Percentiles rank a stretch among this genome's conserved stretches.
These are phyloP conservation scores for Ligdia adustata DNA, from an alignment of 2,888 invertebrate genomes.

Conservation along the genomic window DNA sequence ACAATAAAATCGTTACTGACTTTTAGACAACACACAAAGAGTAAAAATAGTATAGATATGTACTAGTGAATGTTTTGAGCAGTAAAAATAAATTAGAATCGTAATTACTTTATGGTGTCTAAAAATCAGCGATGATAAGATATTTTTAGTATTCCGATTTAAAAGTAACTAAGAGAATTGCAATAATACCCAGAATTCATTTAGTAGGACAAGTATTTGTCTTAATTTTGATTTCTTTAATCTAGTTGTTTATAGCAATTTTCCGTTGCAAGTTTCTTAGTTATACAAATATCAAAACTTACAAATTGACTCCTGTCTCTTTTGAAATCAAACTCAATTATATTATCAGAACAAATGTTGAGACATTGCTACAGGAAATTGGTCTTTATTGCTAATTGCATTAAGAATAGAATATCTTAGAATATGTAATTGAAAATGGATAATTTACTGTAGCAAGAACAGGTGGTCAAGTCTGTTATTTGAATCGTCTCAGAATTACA, in stretches of 20 bases:
- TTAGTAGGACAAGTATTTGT: neutral
- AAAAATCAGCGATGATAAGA: too few relatives aligned
- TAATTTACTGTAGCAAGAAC: neutral
- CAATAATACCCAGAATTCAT: neutral
- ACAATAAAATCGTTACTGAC: conserved; percentile 34
- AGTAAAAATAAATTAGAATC: neutral
- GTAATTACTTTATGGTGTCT: too few relatives aligned
- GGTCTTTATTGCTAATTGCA: too few relatives aligned
- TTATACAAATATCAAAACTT: neutral
- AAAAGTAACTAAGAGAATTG: conserved; percentile 2
- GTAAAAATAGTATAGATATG: neutral
- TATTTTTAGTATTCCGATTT: too few relatives aligned
- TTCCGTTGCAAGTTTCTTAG: conserved; percentile 1
- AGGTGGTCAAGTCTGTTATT: too few relatives aligned
- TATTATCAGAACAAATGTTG: neutral
- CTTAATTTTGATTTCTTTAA: too few relatives aligned
- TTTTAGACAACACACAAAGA: conserved; percentile 28
- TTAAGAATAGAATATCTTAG: too few relatives aligned
- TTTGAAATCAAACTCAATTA: neutral
- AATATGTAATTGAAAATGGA: too few relatives aligned
- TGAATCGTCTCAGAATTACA: too few relatives aligned
- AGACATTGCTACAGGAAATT: neutral
- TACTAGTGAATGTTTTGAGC: neutral
- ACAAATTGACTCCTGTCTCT: neutral
- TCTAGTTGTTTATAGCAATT: too few relatives aligned